These are phyloP conservation scores for Tetramorium simillimum DNA, from an alignment of 1,140 invertebrate genomes.

Conservation along the genomic window DNA sequence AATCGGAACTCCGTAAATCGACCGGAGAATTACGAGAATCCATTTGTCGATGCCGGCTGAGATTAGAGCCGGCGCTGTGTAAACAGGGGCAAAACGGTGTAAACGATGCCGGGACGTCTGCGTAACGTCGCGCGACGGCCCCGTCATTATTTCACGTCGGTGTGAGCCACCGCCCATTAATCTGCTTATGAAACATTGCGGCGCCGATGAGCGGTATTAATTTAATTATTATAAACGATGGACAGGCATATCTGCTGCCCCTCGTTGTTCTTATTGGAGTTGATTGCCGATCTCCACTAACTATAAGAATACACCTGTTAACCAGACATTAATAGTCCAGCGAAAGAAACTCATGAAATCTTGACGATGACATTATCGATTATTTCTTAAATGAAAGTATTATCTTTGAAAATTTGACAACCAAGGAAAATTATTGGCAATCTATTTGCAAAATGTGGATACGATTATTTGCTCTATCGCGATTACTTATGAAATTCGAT, in stretches of 20 bases:
- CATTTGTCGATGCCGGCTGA: conserved; percentile 68
- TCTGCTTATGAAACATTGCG: conserved; percentile 49
- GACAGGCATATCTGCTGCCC: neutral
- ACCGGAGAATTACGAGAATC: conserved; percentile 71
- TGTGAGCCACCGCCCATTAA: conserved; percentile 43
- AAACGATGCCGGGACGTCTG: conserved; percentile 65
- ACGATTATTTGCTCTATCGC: neutral
- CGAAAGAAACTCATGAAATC: neutral
- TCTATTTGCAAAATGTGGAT: neutral
- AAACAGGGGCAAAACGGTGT: conserved; percentile 68
- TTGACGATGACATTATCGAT: neutral
- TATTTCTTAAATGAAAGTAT: neutral
- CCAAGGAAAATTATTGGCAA: too few species aligned
- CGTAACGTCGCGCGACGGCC: conserved; percentile 34
- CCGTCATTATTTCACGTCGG: conserved; percentile 52
- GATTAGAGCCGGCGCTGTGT: conserved; percentile 63
- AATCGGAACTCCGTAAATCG: conserved; percentile 73
- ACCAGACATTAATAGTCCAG: neutral
- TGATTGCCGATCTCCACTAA: neutral
- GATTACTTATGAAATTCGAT: neutral
- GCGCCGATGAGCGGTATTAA: conserved; percentile 37
- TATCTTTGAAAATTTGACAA: neutral
- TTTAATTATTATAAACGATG: conserved; percentile 29
- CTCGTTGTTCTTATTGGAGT: neutral
- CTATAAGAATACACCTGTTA: neutral